Percentiles rank a stretch among this genome's conserved stretches.
phyloP scores from a whole-genome alignment of 2,797 vertebrate species.

The Argentina silus region DNA sequence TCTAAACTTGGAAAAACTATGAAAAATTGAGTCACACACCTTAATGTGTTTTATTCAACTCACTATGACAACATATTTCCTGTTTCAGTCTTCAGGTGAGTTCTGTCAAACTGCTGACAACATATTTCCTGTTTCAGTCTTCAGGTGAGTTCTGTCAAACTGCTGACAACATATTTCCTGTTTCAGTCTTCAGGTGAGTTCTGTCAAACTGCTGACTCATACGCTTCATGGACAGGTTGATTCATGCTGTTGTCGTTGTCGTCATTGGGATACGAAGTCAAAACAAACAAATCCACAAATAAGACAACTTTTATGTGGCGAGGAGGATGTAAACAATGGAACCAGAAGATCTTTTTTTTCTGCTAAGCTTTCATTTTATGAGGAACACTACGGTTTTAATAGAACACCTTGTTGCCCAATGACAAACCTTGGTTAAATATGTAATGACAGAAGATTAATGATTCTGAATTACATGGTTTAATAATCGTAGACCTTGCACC shows the following conservation, averaged over 20 bases:
- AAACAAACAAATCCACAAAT: conserved; percentile 15
- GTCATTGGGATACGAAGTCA: conserved; percentile 11
- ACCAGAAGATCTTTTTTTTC: not conserved
- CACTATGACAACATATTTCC: no score
- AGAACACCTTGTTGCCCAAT: not conserved
- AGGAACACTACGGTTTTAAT: not conserved
- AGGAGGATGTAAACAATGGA: not conserved
- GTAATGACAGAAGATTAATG: not conserved
- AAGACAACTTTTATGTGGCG: conserved; percentile 3
- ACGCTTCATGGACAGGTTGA: conserved; percentile 23
- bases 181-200: no score
- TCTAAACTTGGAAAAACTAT: no score
- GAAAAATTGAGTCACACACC: no score
- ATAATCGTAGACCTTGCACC: not conserved
- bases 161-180: not conserved
- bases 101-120: no score
- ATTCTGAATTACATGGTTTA: not conserved
- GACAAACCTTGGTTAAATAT: not conserved
- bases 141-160: no score
- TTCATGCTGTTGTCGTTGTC: not conserved
- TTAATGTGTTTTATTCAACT: no score
- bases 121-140: no score
- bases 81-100: no score
- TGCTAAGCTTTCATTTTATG: not conserved
- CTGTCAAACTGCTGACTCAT: not conserved